Conservation (phyloP, 1,140 invertebrate species). For the Hesperophylax magnus region DNA sequence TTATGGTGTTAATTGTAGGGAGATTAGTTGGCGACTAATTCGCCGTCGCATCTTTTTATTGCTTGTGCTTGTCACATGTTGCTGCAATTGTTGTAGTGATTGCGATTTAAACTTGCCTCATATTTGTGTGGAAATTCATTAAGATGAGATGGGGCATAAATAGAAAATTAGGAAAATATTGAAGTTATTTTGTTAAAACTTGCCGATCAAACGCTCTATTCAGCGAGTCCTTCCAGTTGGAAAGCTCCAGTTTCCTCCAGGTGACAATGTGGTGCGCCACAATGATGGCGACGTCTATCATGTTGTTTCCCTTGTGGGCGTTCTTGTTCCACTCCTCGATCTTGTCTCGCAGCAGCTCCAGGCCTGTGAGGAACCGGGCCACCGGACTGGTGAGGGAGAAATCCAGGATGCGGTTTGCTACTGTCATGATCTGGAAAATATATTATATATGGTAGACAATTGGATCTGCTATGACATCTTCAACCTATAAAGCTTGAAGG, state of each 20-base stretch:
- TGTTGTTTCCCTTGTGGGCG: constrained; percentile 88
- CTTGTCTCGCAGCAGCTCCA: constrained; percentile 90
- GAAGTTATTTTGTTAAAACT: too few relatives aligned
- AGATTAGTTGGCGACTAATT: too few relatives aligned
- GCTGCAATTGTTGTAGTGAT: too few relatives aligned
- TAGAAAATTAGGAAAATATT: background rate
- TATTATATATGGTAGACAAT: background rate
- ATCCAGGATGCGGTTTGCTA: constrained; percentile 82
- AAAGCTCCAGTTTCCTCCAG: constrained; percentile 94
- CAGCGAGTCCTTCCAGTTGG: constrained; percentile 86
- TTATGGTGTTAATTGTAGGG: too few relatives aligned
- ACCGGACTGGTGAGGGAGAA: constrained; percentile 87
- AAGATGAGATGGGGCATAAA: background rate
- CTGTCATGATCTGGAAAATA: constrained; percentile 73
- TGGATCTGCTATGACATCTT: too few relatives aligned
- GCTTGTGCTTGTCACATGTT: too few relatives aligned
- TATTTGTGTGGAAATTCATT: too few relatives aligned
- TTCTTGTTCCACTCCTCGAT: constrained; percentile 93
- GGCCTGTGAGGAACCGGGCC: constrained; percentile 89
- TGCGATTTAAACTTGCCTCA: too few relatives aligned
- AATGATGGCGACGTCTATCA: constrained; percentile 78
- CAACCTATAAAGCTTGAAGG: too few relatives aligned
- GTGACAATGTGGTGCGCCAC: constrained; percentile 87
- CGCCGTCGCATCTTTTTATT: too few relatives aligned
- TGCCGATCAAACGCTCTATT: constrained; percentile 73